phyloP scores from a whole-genome alignment of 2,797 vertebrate species.

The Xiphorhynchus erythropygius region DNA sequence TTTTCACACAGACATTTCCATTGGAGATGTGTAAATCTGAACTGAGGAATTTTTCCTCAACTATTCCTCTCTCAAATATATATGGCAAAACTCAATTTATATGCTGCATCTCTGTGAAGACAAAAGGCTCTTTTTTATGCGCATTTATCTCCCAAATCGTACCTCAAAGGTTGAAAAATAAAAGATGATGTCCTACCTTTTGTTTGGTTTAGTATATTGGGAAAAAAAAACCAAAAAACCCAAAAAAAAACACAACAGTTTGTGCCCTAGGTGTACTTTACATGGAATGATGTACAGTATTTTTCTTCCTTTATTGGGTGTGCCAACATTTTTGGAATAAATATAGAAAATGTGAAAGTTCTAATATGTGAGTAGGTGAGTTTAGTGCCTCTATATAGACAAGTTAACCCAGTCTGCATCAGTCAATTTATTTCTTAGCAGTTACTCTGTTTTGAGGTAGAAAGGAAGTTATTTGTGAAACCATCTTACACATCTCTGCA shows the following conservation, averaged over 20 bases:
- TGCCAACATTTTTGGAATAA: constrained; percentile 13
- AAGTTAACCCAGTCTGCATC: constrained; percentile 19
- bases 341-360: constrained; percentile 36
- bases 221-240: neutral
- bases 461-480: constrained; percentile 27
- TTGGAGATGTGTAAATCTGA: neutral
- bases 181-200: neutral
- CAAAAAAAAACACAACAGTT: neutral
- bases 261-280: neutral
- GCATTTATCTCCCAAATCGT: neutral
- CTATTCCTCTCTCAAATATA: neutral
- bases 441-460: constrained; percentile 25
- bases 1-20: neutral
- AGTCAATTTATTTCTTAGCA: constrained; percentile 46
- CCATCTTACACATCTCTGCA: neutral
- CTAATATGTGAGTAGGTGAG: neutral
- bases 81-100: neutral
- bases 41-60: neutral
- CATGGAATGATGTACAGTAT: neutral
- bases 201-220: neutral
- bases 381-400: constrained; percentile 18
- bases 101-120: neutral
- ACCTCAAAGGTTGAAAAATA: neutral
- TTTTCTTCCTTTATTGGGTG: constrained; percentile 11
- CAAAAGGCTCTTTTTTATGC: neutral